These are phyloP conservation scores for Pteromalus puparum DNA, from an alignment of 1,140 invertebrate species.

Conservation along the genomic window DNA sequence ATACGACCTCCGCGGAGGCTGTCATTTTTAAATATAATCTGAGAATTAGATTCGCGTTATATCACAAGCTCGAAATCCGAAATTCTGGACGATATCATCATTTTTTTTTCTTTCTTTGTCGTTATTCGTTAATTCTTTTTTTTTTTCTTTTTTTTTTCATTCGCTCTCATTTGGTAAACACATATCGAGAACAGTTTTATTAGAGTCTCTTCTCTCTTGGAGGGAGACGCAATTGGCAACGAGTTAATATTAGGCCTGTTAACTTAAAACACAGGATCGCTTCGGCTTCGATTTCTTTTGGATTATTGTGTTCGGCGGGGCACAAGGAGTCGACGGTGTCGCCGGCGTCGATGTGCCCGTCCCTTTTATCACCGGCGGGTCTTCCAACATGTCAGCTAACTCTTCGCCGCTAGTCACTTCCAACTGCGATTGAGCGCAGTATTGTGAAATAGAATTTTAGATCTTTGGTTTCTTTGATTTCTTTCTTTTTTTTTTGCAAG, in stretches of 20 bases:
- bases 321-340: constrained; percentile 70
- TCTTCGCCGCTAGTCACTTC: constrained; percentile 72
- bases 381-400: constrained; percentile 72
- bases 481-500: constrained; percentile 3
- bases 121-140: not conserved
- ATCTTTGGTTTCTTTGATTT: constrained; percentile 26
- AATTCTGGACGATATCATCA: constrained; percentile 28
- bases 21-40: constrained; percentile 46
- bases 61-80: constrained; percentile 48
- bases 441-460: constrained; percentile 42
- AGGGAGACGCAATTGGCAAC: constrained; percentile 24
- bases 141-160: not conserved
- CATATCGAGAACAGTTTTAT: constrained; percentile 29
- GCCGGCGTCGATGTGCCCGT: constrained; percentile 66
- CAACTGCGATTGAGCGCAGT: constrained; percentile 62
- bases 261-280: constrained; percentile 71
- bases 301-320: constrained; percentile 62
- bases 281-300: constrained; percentile 72
- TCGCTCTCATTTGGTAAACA: constrained; percentile 13
- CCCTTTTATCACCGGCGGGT: constrained; percentile 69
- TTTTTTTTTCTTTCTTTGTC: not conserved
- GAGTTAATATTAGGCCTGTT: constrained; percentile 56
- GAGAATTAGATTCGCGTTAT: constrained; percentile 32
- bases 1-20: constrained; percentile 45
- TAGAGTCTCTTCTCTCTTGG: constrained; percentile 25